Conservation (phyloP, 2,797 vertebrate genomes). For the Microhierax caerulescens region DNA sequence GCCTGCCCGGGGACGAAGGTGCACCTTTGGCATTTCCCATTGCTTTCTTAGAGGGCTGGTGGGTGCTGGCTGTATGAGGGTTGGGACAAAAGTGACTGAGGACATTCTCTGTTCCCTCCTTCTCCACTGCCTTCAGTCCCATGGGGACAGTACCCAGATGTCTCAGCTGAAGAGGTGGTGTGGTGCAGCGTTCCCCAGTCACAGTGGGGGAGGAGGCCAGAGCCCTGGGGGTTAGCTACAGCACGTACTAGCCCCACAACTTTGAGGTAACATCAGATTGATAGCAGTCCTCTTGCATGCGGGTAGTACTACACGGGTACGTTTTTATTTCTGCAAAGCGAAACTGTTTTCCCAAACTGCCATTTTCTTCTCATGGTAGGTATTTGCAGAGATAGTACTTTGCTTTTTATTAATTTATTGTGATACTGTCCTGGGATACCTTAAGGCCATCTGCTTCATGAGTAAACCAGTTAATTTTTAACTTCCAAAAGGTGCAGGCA, state of each 20-base stretch:
- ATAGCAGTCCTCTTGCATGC: neutral
- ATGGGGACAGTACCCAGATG: neutral
- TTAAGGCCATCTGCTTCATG: neutral
- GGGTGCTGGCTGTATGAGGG: neutral
- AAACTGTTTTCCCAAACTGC: neutral
- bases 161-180: neutral
- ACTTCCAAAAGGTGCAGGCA: neutral
- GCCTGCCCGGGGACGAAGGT: neutral
- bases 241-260: neutral
- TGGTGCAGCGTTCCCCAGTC: neutral
- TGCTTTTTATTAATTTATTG: neutral
- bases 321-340: neutral
- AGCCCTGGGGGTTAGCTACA: neutral
- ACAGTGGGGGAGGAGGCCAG: neutral
- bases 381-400: neutral
- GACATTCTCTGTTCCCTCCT: neutral
- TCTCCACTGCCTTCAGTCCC: neutral
- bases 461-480: neutral
- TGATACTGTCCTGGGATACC: neutral
- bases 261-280: neutral
- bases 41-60: neutral
- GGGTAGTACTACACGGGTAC: neutral
- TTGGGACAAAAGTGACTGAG: neutral
- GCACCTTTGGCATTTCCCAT: neutral
- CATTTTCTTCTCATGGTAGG: neutral